Conservation (phyloP, 2,113 vertebrate species). For the Oenanthe oenanthe region DNA sequence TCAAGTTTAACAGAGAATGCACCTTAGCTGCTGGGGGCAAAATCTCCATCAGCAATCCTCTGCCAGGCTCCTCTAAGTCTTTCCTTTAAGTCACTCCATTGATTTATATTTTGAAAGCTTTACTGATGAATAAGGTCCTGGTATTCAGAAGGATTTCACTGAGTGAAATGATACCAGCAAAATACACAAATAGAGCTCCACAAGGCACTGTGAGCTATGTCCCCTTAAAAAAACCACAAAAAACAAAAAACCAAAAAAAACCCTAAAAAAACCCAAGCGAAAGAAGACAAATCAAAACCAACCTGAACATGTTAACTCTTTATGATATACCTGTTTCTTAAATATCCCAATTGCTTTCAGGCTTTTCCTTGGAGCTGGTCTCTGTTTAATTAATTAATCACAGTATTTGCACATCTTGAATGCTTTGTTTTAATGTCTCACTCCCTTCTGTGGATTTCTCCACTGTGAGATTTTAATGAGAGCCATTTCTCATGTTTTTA, state of each 20-base stretch:
- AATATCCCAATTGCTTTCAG: not conserved
- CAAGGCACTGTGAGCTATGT: not conserved
- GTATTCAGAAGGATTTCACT: not conserved
- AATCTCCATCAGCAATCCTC: not conserved
- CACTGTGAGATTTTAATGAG: slow-evolving; percentile 43
- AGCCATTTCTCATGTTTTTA: slow-evolving; percentile 18
- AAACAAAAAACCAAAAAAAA: not conserved
- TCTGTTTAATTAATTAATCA: not conserved
- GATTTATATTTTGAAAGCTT: not conserved
- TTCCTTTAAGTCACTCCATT: not conserved
- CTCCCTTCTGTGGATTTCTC: not conserved
- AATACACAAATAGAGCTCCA: not conserved
- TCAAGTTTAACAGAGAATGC: not conserved
- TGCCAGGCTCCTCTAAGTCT: not conserved
- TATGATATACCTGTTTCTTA: not conserved
- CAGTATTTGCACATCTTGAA: not conserved
- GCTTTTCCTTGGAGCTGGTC: not conserved
- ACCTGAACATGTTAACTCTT: not conserved
- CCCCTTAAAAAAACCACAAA: not conserved
- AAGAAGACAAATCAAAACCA: not conserved
- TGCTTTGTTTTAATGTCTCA: not conserved
- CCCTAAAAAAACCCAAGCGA: not conserved
- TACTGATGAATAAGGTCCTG: not conserved
- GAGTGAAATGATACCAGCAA: not conserved
- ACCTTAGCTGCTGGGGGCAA: not conserved